Conservation (phyloP, 2,113 vertebrate species). For the Axis porcinus region DNA sequence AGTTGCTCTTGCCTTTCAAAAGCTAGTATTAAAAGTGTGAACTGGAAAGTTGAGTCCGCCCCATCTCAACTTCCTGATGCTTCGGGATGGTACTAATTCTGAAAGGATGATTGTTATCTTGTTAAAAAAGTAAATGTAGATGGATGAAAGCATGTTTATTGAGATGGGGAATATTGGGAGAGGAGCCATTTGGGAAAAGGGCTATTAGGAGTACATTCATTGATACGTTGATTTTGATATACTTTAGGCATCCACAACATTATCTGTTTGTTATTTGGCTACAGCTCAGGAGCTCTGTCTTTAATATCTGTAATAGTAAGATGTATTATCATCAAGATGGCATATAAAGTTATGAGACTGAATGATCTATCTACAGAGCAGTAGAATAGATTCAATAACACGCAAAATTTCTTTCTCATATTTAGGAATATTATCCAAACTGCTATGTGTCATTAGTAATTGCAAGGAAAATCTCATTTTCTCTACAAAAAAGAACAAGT, state of each 20-base stretch:
- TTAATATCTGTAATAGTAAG: neutral
- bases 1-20: neutral
- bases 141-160: neutral
- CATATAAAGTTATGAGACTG: neutral
- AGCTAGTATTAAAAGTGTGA: neutral
- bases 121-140: neutral
- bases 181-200: neutral
- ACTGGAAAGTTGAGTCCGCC: neutral
- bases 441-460: neutral
- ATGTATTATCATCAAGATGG: neutral
- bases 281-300: neutral
- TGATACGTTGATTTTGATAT: neutral
- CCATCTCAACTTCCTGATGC: neutral
- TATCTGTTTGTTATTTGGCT: neutral
- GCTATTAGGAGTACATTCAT: neutral
- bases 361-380: neutral
- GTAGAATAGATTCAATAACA: neutral
- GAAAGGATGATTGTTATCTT: neutral
- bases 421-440: neutral
- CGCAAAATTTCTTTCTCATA: neutral
- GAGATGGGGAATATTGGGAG: neutral
- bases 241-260: neutral
- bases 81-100: neutral
- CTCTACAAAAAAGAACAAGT: neutral
- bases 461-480: neutral